Evolutionary conservation across 2,888 invertebrate genomes (phyloP), one percentile per base, ranked within the genome.

Genomic region (Linnaemya tessellans): DNA sequence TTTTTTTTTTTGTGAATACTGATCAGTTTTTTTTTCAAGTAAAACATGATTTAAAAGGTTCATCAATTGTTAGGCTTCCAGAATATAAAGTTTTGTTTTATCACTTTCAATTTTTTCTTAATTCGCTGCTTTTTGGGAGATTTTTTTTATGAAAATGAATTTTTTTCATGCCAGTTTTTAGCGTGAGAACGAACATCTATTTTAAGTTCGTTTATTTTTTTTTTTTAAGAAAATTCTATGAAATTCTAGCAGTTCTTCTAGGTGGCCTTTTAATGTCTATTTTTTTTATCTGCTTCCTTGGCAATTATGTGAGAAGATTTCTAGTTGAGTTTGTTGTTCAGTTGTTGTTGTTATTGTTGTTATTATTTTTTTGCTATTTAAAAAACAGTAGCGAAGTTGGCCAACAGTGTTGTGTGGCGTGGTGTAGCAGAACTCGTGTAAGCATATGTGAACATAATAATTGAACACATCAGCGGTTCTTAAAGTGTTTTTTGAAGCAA

Each of bases 41-140:
- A 68, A 68, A 46, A 64, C 58, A 22, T 2, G 46, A 2, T 30
- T 51, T 20, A 38, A 20, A 75, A 79, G 89, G 87, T 87, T 88
- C 80, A 83, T 86, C 80, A 86, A 58, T 82, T 58, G 70, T 64
- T 82, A 20, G 8, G 70, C 70, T 25, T 64, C 10, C 54, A 25
- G 41, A 56, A 58, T 58, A 51, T 54, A 7, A 51, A 30, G 11
- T 13, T 18, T 54, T 73, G 88, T 88, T 89, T 88, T 88, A 88
- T 88, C 88, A 89, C 88, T 90, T 90, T 89, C 87, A 84, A 74
- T 81, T 78, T 88, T 88, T 80, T n/a, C 84, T 71, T 54, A 74
- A 73, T 62, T 67, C n/a, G 43, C 41, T 60, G 15, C 38, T 75
- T 84, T 74, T 84, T 80, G 58, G 60, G 67, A 67, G 75, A 65